A percentile compares a stretch with the other conserved stretches of the same genome.
Evolutionary conservation across 2,888 invertebrate species (phyloP).

Genomic region (Stramonita haemastoma): DNA sequence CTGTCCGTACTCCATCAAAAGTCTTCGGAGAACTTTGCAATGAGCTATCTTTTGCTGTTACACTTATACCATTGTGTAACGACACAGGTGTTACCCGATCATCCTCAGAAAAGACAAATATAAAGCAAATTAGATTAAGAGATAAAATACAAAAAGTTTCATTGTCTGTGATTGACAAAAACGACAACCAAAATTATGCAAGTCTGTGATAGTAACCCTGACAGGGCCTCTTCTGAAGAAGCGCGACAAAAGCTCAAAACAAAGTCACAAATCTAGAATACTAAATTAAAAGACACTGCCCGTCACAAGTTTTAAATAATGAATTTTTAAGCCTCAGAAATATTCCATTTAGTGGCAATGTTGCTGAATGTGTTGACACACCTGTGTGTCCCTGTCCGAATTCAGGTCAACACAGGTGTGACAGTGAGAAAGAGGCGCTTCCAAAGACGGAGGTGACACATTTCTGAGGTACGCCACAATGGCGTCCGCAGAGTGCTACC

Average conservation of each 20-base stretch:
- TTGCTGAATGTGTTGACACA: neutral
- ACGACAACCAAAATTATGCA: neutral
- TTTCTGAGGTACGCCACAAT: slow-evolving; percentile 59
- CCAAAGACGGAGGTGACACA: slow-evolving; percentile 49
- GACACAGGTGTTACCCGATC: too few species aligned
- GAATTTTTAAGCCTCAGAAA: neutral
- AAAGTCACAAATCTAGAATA: neutral
- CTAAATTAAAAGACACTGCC: neutral
- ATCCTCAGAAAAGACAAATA: too few species aligned
- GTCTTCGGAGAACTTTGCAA: too few species aligned
- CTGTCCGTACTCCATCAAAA: too few species aligned
- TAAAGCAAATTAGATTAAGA: too few species aligned
- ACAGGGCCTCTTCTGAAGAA: neutral
- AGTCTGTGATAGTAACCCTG: neutral
- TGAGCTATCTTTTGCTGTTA: too few species aligned
- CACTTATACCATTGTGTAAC: too few species aligned
- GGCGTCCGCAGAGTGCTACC: slow-evolving; percentile 50
- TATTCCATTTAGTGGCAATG: neutral
- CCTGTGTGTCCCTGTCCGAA: slow-evolving; percentile 5
- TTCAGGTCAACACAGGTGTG: slow-evolving; percentile 38
- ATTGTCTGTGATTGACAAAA: too few species aligned
- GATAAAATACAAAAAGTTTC: too few species aligned
- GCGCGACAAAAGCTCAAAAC: neutral
- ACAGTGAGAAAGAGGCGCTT: slow-evolving; percentile 37
- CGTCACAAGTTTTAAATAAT: neutral